Base-by-base conservation (phyloP, 2,888 invertebrate species). In the Mayetiola destructor region DNA sequence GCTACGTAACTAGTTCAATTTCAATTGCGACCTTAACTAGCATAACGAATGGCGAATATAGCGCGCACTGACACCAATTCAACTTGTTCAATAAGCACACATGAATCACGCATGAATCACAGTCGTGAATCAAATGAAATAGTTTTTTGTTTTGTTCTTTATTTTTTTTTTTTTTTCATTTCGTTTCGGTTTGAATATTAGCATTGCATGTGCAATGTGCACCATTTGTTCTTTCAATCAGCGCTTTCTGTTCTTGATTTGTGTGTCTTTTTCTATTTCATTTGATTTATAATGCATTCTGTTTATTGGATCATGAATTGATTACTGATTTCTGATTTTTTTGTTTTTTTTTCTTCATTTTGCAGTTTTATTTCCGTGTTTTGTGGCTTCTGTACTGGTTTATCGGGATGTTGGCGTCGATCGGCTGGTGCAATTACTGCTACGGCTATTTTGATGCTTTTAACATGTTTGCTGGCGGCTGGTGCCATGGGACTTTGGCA, bases 401-500 rank as follows among this genome's bases (percentile, higher is more conserved):
- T 95, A 14, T 88, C 93, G 32, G 95, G 96, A 64, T 97, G 96
- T 72, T 97, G 95, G 92, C 85, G 90, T 72, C 80, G 95, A 64
- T 92, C 92, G 55, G 88, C 93, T 9, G 90, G 90, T 62, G 90
- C 93, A 69, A 89, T 94, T 65, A 90, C 93, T 29, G 88, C 91
- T 56, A 94, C 94, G 4, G 93, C 93, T 30, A 88, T 94, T 64
- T 62, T 73, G 42, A 63, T 73, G 61, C 63, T 73, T 59, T 68
- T 70, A 56, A 68, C 73, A 85, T 93, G 92, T 73, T 74, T 95
- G 60, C 74, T 94, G 65, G 85, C 91, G 62, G 94, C 93, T 32
- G 92, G 91, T 59, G 91, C 87, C 42, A 95, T 95, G 93, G 93
- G 92, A 42, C 75, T 93, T 54, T 94, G 93, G 93, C 93, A 94